Percentiles rank a stretch among this genome's conserved stretches.
Conservation (phyloP, 2,113 vertebrate species). For the Nycticorax nycticorax region DNA sequence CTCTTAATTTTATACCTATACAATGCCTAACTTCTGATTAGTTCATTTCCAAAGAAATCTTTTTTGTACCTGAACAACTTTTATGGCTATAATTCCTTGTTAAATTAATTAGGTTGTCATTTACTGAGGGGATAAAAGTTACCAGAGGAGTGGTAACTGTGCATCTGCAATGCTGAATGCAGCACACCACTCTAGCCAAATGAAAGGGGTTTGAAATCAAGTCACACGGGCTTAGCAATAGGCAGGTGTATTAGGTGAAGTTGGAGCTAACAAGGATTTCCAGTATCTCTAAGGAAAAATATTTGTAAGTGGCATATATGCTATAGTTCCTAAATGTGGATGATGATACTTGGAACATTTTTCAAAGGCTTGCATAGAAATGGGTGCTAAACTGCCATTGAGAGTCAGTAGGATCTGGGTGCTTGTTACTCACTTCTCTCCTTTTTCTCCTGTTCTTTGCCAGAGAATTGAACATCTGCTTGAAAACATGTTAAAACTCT, state of each 20-base stretch:
- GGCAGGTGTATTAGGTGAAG: background rate
- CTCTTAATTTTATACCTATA: background rate
- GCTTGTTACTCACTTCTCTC: background rate
- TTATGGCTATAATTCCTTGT: background rate
- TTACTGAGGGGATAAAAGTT: background rate
- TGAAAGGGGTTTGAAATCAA: background rate
- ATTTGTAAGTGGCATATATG: background rate
- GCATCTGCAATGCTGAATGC: background rate
- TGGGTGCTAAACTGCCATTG: background rate
- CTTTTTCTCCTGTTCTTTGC: background rate
- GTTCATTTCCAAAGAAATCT: background rate
- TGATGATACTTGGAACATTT: background rate
- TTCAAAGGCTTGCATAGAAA: background rate
- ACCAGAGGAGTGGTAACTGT: background rate
- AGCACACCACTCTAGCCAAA: background rate
- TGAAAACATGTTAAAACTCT: background rate
- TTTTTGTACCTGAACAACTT: background rate
- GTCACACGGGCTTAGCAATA: accelerated
- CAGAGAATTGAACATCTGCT: background rate
- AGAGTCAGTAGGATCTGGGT: background rate
- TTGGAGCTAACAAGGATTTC: background rate
- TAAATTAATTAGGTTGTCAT: background rate
- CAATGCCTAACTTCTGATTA: background rate
- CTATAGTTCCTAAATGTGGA: background rate
- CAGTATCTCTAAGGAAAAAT: background rate